Percentiles rank a stretch among this genome's conserved stretches.
These are phyloP conservation scores for Scylla paramamosain DNA, from an alignment of 1,140 invertebrate genomes.

Conservation along the genomic window DNA sequence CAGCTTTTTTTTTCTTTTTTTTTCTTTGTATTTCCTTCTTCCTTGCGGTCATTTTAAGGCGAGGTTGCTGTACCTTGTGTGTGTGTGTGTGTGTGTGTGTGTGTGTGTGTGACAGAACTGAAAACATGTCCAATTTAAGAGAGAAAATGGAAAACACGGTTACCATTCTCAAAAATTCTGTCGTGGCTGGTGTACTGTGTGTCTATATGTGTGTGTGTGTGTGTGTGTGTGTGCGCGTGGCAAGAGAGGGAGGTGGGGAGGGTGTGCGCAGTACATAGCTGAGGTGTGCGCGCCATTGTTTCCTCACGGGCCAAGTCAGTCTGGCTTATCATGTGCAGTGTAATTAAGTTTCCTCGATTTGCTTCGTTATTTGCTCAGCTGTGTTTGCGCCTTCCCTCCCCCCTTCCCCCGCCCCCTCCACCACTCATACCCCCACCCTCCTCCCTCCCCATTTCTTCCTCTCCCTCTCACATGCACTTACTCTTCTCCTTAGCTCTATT, in stretches of 20 bases:
- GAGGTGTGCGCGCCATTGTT: background rate
- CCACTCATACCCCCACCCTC: background rate
- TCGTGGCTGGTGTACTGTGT: too few relatives aligned
- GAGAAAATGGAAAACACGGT: too few relatives aligned
- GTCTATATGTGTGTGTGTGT: too few relatives aligned
- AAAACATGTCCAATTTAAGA: too few relatives aligned
- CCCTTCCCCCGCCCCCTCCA: background rate
- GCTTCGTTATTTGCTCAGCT: conserved; percentile 21
- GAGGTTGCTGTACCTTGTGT: background rate
- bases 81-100: background rate
- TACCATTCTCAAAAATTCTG: too few relatives aligned
- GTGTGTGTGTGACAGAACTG: background rate
- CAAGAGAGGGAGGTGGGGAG: too few relatives aligned
- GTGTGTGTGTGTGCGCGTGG: too few relatives aligned
- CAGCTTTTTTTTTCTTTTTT: background rate
- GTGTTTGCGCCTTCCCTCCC: conserved; percentile 23
- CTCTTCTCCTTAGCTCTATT: too few relatives aligned
- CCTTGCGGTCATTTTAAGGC: background rate
- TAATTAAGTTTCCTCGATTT: conserved; percentile 26
- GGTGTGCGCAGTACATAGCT: too few relatives aligned
- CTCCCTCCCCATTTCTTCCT: too few relatives aligned
- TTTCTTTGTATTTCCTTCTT: background rate
- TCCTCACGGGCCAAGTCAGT: background rate
- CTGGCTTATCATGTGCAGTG: background rate
- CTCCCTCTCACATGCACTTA: too few relatives aligned